Evolutionary conservation across 2,113 vertebrate genomes (phyloP), one percentile per base, ranked within the genome.

Genomic region (Centropus unirufus): DNA sequence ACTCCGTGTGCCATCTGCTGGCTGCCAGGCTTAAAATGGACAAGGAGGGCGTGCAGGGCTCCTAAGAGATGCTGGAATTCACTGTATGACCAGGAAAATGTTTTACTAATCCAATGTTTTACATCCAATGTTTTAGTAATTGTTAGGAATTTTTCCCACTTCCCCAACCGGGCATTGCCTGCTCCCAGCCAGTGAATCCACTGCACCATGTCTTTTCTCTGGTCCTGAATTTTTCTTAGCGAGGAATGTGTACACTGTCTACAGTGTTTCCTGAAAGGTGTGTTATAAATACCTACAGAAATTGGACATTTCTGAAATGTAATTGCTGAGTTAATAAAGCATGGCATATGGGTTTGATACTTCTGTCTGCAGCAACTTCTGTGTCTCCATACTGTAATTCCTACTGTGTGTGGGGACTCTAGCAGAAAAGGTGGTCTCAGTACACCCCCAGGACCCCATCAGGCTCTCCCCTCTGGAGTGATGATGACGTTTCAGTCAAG

Each of bases 211-310:
- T 54, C 32, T 11, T 54, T 24, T 44, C 49, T 40, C 34, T 29
- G 64, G n/a, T 40, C 47, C 77, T 23, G 22, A 59, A 29, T 12
- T 9, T 18, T 61, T n/a, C 63, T 44, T 3, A 24, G 55, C 0
- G 2, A 18, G 10, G 36, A 0, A 40, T 36, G 36, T 32, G 58
- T 2, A 9, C 30, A 0, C 9, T 6, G 32, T 11, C 7, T 2
- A 26, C 34, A 51, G 12, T 3, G 9, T 19, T 3, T 69, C 17
- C 40, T 29, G 58, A n/a, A 40, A 46, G 21, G 19, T 4, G 21
- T 4, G 1, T 14, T 15, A 32, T 5, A 55, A 82, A 40, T 8
- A 11, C 11, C 34, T 24, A 12, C 52, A 70, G 32, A 55, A 57
- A 34, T 13, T 0, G 11, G 61, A 44, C 21, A 14, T n/a, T 54